These are phyloP conservation scores for Pyrochroa serraticornis DNA, from an alignment of 2,888 invertebrate species.

Conservation along the genomic window DNA sequence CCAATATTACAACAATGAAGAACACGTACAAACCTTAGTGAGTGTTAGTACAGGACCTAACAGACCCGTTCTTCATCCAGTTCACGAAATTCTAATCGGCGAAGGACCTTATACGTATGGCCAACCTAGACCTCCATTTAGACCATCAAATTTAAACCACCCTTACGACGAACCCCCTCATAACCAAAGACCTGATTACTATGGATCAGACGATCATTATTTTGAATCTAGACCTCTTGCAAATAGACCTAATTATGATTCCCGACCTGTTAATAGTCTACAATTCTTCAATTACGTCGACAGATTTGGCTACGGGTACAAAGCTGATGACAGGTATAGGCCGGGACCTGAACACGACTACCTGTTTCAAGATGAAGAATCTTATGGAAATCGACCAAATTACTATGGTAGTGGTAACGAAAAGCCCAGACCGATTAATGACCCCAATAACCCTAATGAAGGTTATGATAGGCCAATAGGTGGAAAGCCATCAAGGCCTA, in stretches of 20 bases:
- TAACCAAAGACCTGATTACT: slow-evolving; percentile 26
- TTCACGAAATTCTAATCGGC: slow-evolving; percentile 44
- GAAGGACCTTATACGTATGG: slow-evolving; percentile 25
- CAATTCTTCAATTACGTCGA: no score
- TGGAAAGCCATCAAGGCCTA: slow-evolving; percentile 13
- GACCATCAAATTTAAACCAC: slow-evolving; percentile 29
- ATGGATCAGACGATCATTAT: slow-evolving; percentile 29
- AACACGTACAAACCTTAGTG: slow-evolving; percentile 44
- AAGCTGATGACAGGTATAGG: slow-evolving; percentile 15
- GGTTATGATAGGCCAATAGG: slow-evolving; percentile 8
- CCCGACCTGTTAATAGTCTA: background rate
- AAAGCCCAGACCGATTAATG: slow-evolving; percentile 17
- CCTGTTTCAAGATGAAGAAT: background rate
- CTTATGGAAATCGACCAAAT: background rate
- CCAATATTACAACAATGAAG: slow-evolving; percentile 9
- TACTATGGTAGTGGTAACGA: slow-evolving; percentile 6
- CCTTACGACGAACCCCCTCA: slow-evolving; percentile 31
- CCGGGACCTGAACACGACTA: slow-evolving; percentile 13
- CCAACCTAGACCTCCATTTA: slow-evolving; percentile 29
- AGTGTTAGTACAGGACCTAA: slow-evolving; percentile 46
- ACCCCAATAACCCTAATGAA: slow-evolving; percentile 4
- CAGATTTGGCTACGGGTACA: slow-evolving; percentile 7
- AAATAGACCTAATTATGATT: slow-evolving; percentile 16
- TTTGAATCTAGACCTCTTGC: slow-evolving; percentile 22
- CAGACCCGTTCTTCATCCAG: slow-evolving; percentile 40